Evolutionary conservation across 2,888 invertebrate species (phyloP), one percentile per base, ranked within the genome.

Genomic region (Troglohyphantes excavatus): DNA sequence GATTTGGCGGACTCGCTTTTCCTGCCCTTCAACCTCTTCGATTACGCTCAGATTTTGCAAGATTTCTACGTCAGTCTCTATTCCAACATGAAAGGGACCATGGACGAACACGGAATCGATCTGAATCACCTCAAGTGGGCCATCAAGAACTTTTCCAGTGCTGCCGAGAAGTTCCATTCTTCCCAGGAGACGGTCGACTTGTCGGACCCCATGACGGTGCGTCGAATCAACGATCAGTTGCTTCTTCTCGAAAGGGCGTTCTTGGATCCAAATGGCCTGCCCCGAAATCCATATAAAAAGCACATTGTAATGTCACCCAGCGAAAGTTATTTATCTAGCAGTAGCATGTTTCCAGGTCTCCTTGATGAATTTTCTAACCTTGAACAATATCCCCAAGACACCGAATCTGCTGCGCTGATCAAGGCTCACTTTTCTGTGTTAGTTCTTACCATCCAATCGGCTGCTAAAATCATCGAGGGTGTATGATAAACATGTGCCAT

Each of bases 1-100:
- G 91, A 92, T 86, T 92, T 94, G 43, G 92, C 93, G 2, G 94
- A 93, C 91, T 93, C 93, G 43, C 92, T 92, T 53, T 92, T 93
- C 82, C 91, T 94, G 13, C 94, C 94, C 2, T 93, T 94, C 63
- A 94, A 94, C 90, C 91, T 92, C 9, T 92, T 93, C 19, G 92
- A 93, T 43, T 92, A 93, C 59, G 93, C 93, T 9, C 91, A 92
- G 81, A 81, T 91, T 19, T 72, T 92, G 63, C 90, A 91, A 70
- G 92, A 92, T 67, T 90, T 92, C 27, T 91, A 89, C 39, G n/a
- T 81, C 11, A 85, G 76, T 26, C 72, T 91, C 19, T n/a, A 67
- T 21, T 23, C 75, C 13, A 81, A 89, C 33, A 46, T 79, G 59
- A 84, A 83, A 63, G n/a, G n/a, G 2, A 59, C 26, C 23, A 68